A percentile compares a stretch with the other conserved stretches of the same genome.
Evolutionary conservation across 2,797 vertebrate genomes (phyloP).

Genomic region (Sebastes glaucus): DNA sequence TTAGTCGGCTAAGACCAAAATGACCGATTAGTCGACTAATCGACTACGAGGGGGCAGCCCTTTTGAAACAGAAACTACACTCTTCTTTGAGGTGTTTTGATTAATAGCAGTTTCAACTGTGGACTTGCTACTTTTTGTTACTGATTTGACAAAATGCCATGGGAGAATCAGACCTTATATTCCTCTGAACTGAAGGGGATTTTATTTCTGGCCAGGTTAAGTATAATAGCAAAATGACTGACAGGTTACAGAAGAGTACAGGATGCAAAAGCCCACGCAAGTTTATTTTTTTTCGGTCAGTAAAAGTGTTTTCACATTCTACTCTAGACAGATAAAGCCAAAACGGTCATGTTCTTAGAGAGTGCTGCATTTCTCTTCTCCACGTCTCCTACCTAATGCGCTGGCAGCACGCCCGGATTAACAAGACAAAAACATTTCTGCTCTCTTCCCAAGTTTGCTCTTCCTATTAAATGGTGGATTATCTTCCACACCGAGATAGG

Average conservation of each 20-base stretch:
- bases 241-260: background rate
- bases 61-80: slow-evolving; percentile 17
- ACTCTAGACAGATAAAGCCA: slow-evolving; percentile 51
- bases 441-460: slow-evolving; percentile 39
- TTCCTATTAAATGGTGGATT: slow-evolving; percentile 13
- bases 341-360: slow-evolving; percentile 54
- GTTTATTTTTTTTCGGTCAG: background rate
- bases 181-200: background rate
- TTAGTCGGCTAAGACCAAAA: too few species aligned
- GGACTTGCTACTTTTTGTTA: background rate
- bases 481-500: slow-evolving; percentile 20
- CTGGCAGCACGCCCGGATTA: slow-evolving; percentile 69
- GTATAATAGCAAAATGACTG: background rate
- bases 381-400: slow-evolving; percentile 66
- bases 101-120: background rate
- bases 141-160: background rate
- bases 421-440: slow-evolving; percentile 62
- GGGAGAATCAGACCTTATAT: background rate
- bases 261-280: background rate
- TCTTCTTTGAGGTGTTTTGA: background rate
- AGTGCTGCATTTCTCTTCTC: slow-evolving; percentile 65
- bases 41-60: too few species aligned
- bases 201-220: background rate
- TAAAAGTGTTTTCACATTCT: slow-evolving; percentile 46
- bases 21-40: too few species aligned